phyloP scores from a whole-genome alignment of 2,113 vertebrate species.

The Aegotheles bennettii region DNA sequence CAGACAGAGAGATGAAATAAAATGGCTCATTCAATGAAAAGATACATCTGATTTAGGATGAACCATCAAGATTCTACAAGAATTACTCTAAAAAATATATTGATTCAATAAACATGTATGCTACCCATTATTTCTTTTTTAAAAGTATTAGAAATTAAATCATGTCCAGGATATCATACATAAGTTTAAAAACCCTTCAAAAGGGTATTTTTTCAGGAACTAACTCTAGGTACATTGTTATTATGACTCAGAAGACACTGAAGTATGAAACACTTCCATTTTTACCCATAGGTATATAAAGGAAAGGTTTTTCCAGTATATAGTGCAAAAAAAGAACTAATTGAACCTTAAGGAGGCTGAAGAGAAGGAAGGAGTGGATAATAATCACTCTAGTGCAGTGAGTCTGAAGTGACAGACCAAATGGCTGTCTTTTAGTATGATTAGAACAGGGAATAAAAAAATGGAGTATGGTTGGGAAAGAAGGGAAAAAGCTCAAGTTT shows the following conservation, averaged over 20 bases:
- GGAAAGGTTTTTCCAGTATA: background rate
- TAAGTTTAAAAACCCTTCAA: background rate
- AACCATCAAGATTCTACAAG: background rate
- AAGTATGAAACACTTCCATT: background rate
- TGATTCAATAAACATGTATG: background rate
- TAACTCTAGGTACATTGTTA: background rate
- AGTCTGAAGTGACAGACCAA: background rate
- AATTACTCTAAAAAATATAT: background rate
- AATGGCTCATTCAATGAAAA: background rate
- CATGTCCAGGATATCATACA: rapidly evolving
- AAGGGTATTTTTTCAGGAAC: background rate
- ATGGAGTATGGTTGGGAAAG: background rate
- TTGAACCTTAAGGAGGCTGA: background rate
- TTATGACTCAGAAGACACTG: background rate
- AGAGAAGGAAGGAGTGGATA: background rate
- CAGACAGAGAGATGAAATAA: background rate
- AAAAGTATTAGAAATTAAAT: background rate
- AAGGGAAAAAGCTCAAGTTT: background rate
- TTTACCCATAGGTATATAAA: background rate
- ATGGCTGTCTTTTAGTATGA: background rate
- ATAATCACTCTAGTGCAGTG: background rate
- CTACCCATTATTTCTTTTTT: background rate
- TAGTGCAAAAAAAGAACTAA: background rate
- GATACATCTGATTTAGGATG: background rate
- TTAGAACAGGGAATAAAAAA: background rate